phyloP scores from a whole-genome alignment of 2,113 vertebrate species.

The Pardalotus punctatus region DNA sequence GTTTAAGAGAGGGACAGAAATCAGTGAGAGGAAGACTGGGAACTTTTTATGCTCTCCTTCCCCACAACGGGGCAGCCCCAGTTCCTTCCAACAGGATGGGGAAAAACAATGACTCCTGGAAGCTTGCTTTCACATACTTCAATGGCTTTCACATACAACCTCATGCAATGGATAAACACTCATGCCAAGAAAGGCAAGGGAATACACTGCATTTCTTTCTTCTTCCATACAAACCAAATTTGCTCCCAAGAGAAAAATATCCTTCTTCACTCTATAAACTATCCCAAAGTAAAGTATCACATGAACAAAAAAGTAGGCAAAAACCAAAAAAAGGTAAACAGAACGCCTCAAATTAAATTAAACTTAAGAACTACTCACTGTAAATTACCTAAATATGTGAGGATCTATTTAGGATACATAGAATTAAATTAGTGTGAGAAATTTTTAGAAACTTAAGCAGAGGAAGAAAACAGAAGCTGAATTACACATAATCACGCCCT shows the following conservation, averaged over 20 bases:
- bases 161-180: neutral
- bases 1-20: neutral
- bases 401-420: neutral
- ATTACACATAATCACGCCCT: constrained; percentile 43
- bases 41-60: neutral
- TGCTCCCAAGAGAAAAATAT: neutral
- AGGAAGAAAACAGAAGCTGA: constrained; percentile 48
- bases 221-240: neutral
- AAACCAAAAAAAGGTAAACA: neutral
- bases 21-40: neutral
- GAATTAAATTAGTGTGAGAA: constrained; percentile 46
- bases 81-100: neutral
- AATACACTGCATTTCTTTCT: neutral
- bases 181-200: neutral
- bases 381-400: neutral
- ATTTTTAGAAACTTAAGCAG: constrained; percentile 45
- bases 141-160: neutral
- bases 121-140: neutral
- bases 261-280: neutral
- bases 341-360: constrained; percentile 20
- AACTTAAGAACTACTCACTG: neutral
- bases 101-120: neutral
- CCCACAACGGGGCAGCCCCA: neutral
- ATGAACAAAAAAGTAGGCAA: neutral
- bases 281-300: neutral